Conservation (phyloP, 2,797 vertebrate species). For the Micropoecilia bifurca region DNA sequence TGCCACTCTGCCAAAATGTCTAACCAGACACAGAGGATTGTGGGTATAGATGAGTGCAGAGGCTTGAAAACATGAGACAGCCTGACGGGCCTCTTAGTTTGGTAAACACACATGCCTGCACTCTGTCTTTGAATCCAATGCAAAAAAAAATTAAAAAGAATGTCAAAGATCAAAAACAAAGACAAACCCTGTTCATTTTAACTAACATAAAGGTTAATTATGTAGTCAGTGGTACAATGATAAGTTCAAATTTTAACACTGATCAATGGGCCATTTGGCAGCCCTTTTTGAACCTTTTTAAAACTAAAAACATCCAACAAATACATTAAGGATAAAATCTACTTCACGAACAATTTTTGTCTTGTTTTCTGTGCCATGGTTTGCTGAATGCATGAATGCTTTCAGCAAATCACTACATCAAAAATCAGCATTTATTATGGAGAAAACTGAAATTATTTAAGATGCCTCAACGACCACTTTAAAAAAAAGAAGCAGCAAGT, state of each 20-base stretch:
- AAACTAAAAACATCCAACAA: slow-evolving; percentile 3
- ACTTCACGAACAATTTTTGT: not conserved
- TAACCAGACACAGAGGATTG: slow-evolving; percentile 57
- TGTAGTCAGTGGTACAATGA: slow-evolving; percentile 7
- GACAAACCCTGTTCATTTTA: not conserved
- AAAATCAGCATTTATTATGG: not conserved
- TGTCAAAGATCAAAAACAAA: not conserved
- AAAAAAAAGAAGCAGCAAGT: not conserved
- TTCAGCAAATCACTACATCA: not conserved
- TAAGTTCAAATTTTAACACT: slow-evolving; percentile 19
- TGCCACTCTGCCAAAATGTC: slow-evolving; percentile 51
- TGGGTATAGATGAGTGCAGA: slow-evolving; percentile 56
- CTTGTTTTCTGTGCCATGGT: not conserved
- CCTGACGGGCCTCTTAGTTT: slow-evolving; percentile 40
- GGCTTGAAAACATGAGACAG: slow-evolving; percentile 60
- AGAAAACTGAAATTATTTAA: not conserved
- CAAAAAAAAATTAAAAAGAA: not conserved
- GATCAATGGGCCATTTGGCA: too few species aligned
- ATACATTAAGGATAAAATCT: not conserved
- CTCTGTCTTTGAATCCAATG: slow-evolving; percentile 22
- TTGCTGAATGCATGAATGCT: not conserved
- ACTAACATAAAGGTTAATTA: slow-evolving; percentile 4
- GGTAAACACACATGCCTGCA: slow-evolving; percentile 5
- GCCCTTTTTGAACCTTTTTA: slow-evolving; percentile 1
- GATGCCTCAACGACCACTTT: not conserved